Conservation (phyloP, 2,888 invertebrate species). For the Trachelus stipa region DNA sequence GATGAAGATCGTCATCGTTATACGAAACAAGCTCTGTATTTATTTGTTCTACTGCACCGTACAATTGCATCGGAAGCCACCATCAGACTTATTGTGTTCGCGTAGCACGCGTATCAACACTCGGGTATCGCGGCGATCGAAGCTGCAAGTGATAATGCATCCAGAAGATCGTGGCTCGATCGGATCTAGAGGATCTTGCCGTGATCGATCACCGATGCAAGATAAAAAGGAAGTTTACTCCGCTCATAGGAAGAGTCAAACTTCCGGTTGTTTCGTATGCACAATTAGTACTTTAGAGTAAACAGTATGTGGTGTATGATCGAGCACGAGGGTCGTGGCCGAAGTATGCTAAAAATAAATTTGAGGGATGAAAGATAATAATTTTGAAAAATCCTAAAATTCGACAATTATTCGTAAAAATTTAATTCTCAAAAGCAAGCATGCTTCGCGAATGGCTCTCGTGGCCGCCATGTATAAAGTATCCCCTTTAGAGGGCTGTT, state of each 20-base stretch:
- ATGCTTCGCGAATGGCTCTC: slow-evolving; percentile 2
- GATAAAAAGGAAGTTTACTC: not conserved
- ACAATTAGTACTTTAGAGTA: not conserved
- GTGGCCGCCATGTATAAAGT: slow-evolving; percentile 1
- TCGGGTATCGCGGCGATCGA: not conserved
- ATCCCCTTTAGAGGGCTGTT: not conserved
- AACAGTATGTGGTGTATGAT: slow-evolving; percentile 15
- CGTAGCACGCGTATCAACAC: not conserved
- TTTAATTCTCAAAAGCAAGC: not conserved
- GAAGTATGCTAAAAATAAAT: not conserved
- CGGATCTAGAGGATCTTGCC: not conserved
- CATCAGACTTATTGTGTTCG: not conserved
- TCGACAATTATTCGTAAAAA: not conserved
- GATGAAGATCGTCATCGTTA: slow-evolving; percentile 46
- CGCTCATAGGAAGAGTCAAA: not conserved
- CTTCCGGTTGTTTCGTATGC: not conserved
- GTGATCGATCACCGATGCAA: not conserved
- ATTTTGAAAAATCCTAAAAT: not conserved
- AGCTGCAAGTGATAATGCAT: not conserved
- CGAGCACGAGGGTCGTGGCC: slow-evolving; percentile 22
- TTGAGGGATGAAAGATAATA: too few species aligned
- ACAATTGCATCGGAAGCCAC: slow-evolving; percentile 13
- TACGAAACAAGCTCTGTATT: slow-evolving; percentile 16
- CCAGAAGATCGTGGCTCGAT: not conserved
- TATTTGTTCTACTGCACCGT: slow-evolving; percentile 41